A percentile compares a stretch with the other conserved stretches of the same genome.
Conservation (phyloP, 1,140 invertebrate genomes). For the Hycleus phaleratus region DNA sequence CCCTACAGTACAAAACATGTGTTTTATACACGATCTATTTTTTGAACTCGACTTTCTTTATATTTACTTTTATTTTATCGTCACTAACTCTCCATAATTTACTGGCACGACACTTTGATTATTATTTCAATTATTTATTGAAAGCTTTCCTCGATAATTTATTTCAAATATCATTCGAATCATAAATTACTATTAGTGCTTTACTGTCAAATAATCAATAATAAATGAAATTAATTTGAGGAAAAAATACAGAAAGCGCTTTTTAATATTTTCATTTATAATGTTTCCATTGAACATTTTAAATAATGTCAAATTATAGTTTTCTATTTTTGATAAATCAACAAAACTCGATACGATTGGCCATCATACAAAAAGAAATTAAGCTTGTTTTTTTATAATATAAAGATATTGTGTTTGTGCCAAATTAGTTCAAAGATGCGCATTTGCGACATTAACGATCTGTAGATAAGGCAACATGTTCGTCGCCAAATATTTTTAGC, state of each 20-base stretch:
- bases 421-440: slow-evolving; percentile 26
- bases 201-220: too few relatives aligned
- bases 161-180: too few relatives aligned
- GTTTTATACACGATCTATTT: slow-evolving; percentile 12
- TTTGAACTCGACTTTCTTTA: slow-evolving; percentile 8
- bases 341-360: background rate
- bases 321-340: too few relatives aligned
- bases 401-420: slow-evolving; percentile 22
- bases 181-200: too few relatives aligned
- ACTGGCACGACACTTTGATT: background rate
- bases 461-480: slow-evolving; percentile 15
- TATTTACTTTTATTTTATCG: slow-evolving; percentile 12
- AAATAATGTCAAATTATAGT: too few relatives aligned
- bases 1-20: slow-evolving; percentile 14
- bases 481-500: slow-evolving; percentile 1
- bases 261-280: too few relatives aligned
- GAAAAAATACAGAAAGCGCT: too few relatives aligned
- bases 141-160: too few relatives aligned
- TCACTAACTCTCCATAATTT: slow-evolving; percentile 7
- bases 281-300: too few relatives aligned
- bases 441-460: slow-evolving; percentile 23
- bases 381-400: slow-evolving; percentile 7
- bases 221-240: too few relatives aligned
- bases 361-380: background rate
- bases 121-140: background rate